Conservation (phyloP, 2,113 vertebrate species). For the Phyllostomus hastatus region DNA sequence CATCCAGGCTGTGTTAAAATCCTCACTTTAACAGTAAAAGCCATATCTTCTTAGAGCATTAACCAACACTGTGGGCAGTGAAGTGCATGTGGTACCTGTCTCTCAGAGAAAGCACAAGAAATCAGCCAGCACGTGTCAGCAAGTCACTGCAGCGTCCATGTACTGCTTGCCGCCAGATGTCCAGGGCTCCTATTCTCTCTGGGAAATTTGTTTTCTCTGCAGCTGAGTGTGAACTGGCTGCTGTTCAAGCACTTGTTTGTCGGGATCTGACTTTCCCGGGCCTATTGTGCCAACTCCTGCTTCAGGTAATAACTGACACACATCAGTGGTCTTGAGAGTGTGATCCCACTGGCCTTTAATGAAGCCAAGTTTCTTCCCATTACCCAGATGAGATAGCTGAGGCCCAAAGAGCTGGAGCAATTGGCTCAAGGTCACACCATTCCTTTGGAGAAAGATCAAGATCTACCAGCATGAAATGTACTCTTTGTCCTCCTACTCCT, state of each 20-base stretch:
- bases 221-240: neutral
- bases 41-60: neutral
- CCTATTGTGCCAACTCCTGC: neutral
- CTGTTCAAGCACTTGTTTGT: neutral
- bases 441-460: neutral
- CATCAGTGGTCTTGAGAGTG: neutral
- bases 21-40: conserved; percentile 4
- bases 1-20: neutral
- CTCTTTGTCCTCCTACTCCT: neutral
- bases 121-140: neutral
- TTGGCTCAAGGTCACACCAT: neutral
- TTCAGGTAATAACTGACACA: neutral
- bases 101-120: neutral
- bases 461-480: neutral
- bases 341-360: neutral
- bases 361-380: neutral
- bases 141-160: accelerated
- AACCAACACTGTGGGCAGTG: too few relatives aligned
- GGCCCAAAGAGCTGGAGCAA: neutral
- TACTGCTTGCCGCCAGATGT: neutral
- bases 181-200: accelerated
- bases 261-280: neutral
- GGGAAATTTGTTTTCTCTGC: neutral
- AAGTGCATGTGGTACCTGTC: accelerated
- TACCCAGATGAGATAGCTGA: neutral